Conservation (phyloP, 2,888 invertebrate species). For the Erannis defoliaria region DNA sequence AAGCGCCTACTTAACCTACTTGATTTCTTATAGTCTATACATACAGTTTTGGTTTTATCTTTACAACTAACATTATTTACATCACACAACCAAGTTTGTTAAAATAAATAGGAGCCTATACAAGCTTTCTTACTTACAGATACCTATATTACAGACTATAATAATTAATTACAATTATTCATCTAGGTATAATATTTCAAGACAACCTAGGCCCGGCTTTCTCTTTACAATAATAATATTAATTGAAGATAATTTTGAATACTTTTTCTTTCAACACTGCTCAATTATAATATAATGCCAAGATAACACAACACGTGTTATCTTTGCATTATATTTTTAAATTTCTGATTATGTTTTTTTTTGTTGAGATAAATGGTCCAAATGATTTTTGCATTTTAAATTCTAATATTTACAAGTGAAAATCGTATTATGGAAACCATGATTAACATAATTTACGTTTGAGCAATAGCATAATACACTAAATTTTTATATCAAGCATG, state of each 20-base stretch:
- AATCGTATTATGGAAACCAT: background rate
- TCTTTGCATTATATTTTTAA: background rate
- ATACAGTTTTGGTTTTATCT: conserved; percentile 52
- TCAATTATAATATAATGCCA: too few relatives aligned
- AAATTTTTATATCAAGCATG: conserved; percentile 16
- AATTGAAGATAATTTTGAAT: too few relatives aligned
- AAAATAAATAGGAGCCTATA: conserved; percentile 62
- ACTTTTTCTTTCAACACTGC: too few relatives aligned
- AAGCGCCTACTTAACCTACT: conserved; percentile 58
- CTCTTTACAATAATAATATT: too few relatives aligned
- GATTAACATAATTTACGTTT: conserved; percentile 24
- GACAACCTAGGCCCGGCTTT: background rate
- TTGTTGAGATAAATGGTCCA: background rate
- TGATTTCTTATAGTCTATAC: conserved; percentile 55
- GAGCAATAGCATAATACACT: conserved; percentile 42
- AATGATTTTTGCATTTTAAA: background rate
- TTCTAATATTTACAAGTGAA: background rate
- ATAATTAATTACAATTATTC: conserved; percentile 24
- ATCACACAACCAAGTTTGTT: conserved; percentile 77
- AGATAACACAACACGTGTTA: too few relatives aligned
- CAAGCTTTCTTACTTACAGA: conserved; percentile 60
- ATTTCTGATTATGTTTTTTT: too few relatives aligned
- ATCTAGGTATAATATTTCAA: background rate
- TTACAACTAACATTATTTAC: conserved; percentile 70
- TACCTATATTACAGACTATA: conserved; percentile 32